Percentiles rank a stretch among this genome's conserved stretches.
phyloP scores from a whole-genome alignment of 2,888 invertebrate species.

The Temnothorax rugatulus region DNA sequence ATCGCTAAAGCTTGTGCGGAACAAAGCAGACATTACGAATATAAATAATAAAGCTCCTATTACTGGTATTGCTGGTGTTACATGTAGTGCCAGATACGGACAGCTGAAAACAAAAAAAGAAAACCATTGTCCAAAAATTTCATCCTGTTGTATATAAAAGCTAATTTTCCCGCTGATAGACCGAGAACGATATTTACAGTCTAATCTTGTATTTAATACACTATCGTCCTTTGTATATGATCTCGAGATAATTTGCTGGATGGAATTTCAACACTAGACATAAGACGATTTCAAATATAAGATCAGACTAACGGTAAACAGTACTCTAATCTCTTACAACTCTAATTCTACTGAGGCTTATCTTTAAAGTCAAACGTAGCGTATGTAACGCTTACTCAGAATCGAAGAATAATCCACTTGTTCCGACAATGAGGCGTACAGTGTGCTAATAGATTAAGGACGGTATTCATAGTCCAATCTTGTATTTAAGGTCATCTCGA shows the following conservation, averaged over 20 bases:
- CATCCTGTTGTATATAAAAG: neutral
- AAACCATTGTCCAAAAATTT: neutral
- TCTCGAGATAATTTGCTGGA: neutral
- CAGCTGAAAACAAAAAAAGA: slow-evolving; percentile 90
- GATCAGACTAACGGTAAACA: neutral
- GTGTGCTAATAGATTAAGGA: slow-evolving; percentile 86
- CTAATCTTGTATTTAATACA: neutral
- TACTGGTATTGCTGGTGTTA: slow-evolving; percentile 97
- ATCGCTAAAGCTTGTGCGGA: slow-evolving; percentile 97
- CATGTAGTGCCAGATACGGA: slow-evolving; percentile 95
- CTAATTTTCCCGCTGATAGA: neutral
- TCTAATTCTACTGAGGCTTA: neutral
- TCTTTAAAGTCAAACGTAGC: neutral
- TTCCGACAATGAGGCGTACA: slow-evolving; percentile 96
- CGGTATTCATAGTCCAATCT: slow-evolving; percentile 3
- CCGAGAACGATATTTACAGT: neutral
- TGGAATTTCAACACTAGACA: neutral
- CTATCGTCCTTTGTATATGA: neutral
- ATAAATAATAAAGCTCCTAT: slow-evolving; percentile 95
- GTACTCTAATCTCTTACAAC: neutral
- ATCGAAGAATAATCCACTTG: slow-evolving; percentile 97
- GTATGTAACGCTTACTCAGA: slow-evolving; percentile 92
- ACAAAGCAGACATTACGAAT: slow-evolving; percentile 97
- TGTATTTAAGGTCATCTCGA: neutral
- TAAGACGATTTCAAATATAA: neutral